Evolutionary conservation across 2,113 vertebrate genomes (phyloP), one percentile per base, ranked within the genome.

Genomic region (Oplegnathus fasciatus): DNA sequence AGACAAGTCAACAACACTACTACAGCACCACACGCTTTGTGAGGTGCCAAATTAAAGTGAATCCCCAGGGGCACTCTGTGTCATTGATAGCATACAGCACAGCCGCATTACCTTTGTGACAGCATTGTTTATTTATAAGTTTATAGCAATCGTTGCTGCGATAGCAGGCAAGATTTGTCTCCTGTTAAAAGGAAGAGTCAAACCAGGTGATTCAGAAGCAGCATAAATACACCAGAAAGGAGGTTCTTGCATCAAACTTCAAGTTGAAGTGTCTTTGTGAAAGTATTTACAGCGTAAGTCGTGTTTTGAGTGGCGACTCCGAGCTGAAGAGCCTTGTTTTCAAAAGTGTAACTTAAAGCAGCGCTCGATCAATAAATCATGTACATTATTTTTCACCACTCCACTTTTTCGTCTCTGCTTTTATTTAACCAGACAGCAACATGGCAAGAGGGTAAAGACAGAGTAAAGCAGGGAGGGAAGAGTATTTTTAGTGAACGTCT

Each of bases 401-500:
- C 17, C 2, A n/a, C 17, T 61, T 77, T 48, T 73, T 58, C 15
- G 5, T 30, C n/a, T 18, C n/a, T 26, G 22, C 34, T 78, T 67
- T 86, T 69, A 79, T 88, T 66, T 48, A 68, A 71, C 8, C 61
- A 70, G 74, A 78, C 65, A 82, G 64, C 18, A 22, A 22, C 4
- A 6, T 58, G 34, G 30, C 61, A 52, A 44, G 14, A 54, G 77
- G 61, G 42, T 81, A 66, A 83, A 65, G 68, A 57, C 40, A 15
- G 57, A 60, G 64, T 37, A 61, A 61, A 80, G 32, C 55, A 10
- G 78, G 8, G 6, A 55, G 32, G 30, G 55, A 37, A 32, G 34
- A 78, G 30, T 87, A 83, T 88, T 85, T 89, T 81, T 84, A 88
- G 82, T 82, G 42, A 52, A 72, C 6, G 40, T 62, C 72, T 26